These are phyloP conservation scores for Gnatocerus cornutus DNA, from an alignment of 2,888 invertebrate genomes.

Conservation along the genomic window DNA sequence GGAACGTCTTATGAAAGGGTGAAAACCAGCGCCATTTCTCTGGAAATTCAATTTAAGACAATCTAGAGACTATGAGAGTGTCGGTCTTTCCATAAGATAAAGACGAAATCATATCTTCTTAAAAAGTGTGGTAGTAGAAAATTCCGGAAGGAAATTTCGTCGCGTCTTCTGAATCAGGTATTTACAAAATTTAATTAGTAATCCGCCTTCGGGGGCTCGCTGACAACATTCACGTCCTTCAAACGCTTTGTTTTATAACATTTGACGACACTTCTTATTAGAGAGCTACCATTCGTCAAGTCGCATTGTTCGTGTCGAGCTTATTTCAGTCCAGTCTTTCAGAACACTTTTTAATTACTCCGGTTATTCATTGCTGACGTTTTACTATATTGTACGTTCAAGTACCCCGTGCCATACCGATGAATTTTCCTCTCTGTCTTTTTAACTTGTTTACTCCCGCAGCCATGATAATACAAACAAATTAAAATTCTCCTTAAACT, in stretches of 20 bases:
- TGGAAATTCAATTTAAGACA: conserved; percentile 35
- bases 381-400: conserved; percentile 50
- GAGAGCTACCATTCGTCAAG: conserved; percentile 54
- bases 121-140: background rate
- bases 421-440: conserved; percentile 41
- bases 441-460: conserved; percentile 35
- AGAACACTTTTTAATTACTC: conserved; percentile 57
- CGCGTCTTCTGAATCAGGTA: conserved; percentile 11
- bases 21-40: conserved; percentile 27
- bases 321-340: conserved; percentile 53
- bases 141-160: background rate
- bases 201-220: conserved; percentile 29
- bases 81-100: conserved; percentile 13
- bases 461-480: conserved; percentile 35
- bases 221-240: conserved; percentile 49
- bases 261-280: conserved; percentile 56
- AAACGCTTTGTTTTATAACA: conserved; percentile 50
- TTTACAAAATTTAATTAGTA: conserved; percentile 39
- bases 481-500: conserved; percentile 42
- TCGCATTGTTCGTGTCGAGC: conserved; percentile 52
- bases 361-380: conserved; percentile 53
- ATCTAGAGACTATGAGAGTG: conserved; percentile 19
- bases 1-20: conserved; percentile 34
- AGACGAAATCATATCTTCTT: conserved; percentile 5
- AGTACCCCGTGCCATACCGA: conserved; percentile 48